Base-by-base conservation (phyloP, 2,888 invertebrate genomes). In the Choristoneura rosaceana region DNA sequence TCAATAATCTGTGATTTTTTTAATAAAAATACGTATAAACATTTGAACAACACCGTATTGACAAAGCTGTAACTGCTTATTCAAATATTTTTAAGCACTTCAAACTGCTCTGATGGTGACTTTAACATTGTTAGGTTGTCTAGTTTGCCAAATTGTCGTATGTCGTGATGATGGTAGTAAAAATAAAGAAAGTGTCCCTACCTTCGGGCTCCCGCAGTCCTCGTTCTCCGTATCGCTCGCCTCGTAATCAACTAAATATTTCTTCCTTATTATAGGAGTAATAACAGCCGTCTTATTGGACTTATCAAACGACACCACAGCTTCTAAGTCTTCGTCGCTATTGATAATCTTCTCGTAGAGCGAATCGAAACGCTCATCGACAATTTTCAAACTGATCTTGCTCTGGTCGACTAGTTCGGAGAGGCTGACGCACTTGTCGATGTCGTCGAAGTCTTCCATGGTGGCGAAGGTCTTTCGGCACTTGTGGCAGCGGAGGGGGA, bases 241-340 rank as follows among this genome's bases (percentile, higher is more conserved):
- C 65, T 91, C 93, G 60, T 93, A 94, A 83, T 93, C 93, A 1
- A 94, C 93, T 55, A 93, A 73, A 81, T 87, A 74, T 62, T 88
- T 88, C 41, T 85, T 89, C 73, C 91, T 85, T 0, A 92, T 79
- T 7, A 90, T 80, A 1, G 94, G 94, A 55, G 93, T 93, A 70
- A 94, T 91, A 0, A 93, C 80, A 50, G 93, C 93, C 2, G 92
- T 93, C 80, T 86, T 93, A 69, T 82, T 88, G 7, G 74, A 79
- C 76, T 88, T 92, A 75, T 88, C 87, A 17, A 90, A 82, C 4
- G 85, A 85, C 38, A 89, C 81, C 33, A 90, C 86, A 0, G 87
- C 89, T 83, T 92, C 91, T 66, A 85, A 81, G 68, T 87, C 80
- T 55, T 87, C 85, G 63, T 77, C 82, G 45, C 79, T 79, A 15